phyloP scores from a whole-genome alignment of 2,888 invertebrate genomes.

The Eristalis pertinax region DNA sequence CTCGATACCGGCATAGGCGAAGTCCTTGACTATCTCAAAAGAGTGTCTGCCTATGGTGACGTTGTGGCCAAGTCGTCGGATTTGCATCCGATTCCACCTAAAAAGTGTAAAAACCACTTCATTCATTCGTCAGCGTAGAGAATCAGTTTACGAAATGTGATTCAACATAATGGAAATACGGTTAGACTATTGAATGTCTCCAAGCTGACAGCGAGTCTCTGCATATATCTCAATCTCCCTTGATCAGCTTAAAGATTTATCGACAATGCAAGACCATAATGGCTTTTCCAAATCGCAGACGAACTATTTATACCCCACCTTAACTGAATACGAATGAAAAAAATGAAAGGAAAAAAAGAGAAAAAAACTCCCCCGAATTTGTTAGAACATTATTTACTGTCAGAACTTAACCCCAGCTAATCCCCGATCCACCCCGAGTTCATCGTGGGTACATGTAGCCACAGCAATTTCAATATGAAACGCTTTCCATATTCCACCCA shows the following conservation, averaged over 20 bases:
- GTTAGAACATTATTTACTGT: conserved; percentile 48
- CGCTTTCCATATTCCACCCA: neutral
- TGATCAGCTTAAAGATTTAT: neutral
- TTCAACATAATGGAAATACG: neutral
- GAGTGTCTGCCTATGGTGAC: too few relatives aligned
- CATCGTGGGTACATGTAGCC: conserved; percentile 22
- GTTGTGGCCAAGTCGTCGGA: too few relatives aligned
- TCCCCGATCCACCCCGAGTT: conserved; percentile 27
- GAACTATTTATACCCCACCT: neutral
- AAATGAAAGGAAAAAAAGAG: neutral
- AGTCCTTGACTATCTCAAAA: too few relatives aligned
- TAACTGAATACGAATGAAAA: neutral
- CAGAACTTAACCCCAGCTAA: conserved; percentile 43
- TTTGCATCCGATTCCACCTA: too few relatives aligned
- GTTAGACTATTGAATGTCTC: neutral
- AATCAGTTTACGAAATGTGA: neutral
- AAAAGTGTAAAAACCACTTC: too few relatives aligned
- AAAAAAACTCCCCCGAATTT: neutral
- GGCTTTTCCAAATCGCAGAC: neutral
- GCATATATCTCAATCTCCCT: neutral
- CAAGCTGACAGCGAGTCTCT: neutral
- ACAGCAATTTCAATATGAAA: conserved; percentile 1
- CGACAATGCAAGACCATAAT: neutral
- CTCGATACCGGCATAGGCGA: too few relatives aligned
- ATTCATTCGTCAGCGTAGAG: too few relatives aligned